These are phyloP conservation scores for Erethizon dorsatum DNA, from an alignment of 2,797 vertebrate genomes.

Conservation along the genomic window DNA sequence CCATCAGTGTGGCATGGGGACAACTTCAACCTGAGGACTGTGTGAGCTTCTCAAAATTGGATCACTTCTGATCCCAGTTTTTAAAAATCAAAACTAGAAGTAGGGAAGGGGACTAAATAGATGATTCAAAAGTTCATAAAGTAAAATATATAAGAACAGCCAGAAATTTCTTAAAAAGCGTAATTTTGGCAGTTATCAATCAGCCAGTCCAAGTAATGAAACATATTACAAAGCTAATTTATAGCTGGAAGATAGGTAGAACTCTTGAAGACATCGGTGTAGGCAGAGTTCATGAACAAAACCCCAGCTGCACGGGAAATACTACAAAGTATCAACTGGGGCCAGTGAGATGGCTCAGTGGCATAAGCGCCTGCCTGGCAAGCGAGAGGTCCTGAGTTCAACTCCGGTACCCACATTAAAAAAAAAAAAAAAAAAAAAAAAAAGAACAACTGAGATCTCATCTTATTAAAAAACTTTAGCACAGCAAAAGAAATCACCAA, in stretches of 20 bases:
- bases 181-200: constrained; percentile 36
- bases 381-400: too few species aligned
- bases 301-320: background rate
- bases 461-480: background rate
- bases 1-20: background rate
- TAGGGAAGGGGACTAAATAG: background rate
- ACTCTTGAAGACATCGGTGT: background rate
- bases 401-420: too few species aligned
- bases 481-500: background rate
- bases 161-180: constrained; percentile 47
- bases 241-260: background rate
- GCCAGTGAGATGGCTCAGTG: too few species aligned
- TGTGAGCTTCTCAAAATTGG: background rate
- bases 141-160: constrained; percentile 8
- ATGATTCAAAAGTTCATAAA: constrained; percentile 19
- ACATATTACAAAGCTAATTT: constrained; percentile 20
- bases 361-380: too few species aligned
- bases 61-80: constrained; percentile 20
- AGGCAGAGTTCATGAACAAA: background rate
- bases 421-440: too few species aligned
- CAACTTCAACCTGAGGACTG: background rate
- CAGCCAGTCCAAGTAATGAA: constrained; percentile 40
- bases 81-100: constrained; percentile 50
- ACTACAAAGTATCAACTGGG: background rate
- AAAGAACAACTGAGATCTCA: background rate